Base-by-base conservation (phyloP, 2,888 invertebrate genomes). In the Crossocerus cetratus region DNA sequence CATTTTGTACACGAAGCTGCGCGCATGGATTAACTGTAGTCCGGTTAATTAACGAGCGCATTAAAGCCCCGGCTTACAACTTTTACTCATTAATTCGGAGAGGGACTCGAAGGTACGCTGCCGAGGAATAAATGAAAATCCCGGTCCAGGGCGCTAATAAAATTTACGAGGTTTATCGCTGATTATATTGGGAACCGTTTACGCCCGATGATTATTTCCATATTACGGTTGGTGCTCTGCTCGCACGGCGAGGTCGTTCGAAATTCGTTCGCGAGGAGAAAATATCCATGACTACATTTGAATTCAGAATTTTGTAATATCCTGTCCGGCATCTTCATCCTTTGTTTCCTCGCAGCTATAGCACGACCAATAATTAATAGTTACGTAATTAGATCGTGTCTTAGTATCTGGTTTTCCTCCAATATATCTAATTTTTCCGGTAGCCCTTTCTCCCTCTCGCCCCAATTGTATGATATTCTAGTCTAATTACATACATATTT, bases 1-100 rank as follows among this genome's bases (percentile, higher is more conserved):
- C 23, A 57, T 64, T 53, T 23, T 42, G 59, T 60, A 20, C n/a
- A 22, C 43, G 58, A 22, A 16, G 49, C 18, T 16, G 49, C 4
- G 14, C 49, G 49, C 14, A 49, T 16, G 49, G 54, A 65, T 65
- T 70, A 65, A 70, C 57, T 54, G 71, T 53, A 43, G n/a, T 45
- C 55, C 23, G 42, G 54, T 66, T 59, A 63, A 71, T 71, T 73
- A 43, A 22, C 53, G 44, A 13, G n/a, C 14, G n/a, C 16, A 20
- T 72, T 61, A 20, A 55, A 72, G 20, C 44, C 63, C 21, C 42
- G 55, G 62, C 49, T 32, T 32, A 59, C 32, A 54, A 62, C 32
- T 68, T 66, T 14, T 53, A 23, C 22, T n/a, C 44, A 2, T 20
- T 44, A 45, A 23, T n/a, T 53, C 57, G 56, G 21, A 22, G 11